phyloP scores from a whole-genome alignment of 2,113 vertebrate genomes.

The Octodon degus region DNA sequence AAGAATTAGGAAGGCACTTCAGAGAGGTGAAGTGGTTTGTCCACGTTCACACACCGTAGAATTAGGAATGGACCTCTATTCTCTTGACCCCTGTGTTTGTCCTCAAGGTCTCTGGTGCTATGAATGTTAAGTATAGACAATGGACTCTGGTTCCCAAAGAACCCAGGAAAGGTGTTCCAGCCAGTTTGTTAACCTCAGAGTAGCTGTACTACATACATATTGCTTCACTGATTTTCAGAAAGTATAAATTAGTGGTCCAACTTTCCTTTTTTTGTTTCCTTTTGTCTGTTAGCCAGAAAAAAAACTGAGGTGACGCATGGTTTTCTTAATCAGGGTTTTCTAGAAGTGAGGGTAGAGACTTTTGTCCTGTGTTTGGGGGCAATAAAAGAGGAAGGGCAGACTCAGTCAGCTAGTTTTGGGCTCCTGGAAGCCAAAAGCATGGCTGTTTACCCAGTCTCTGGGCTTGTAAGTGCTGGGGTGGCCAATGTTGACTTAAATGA shows the following conservation, averaged over 20 bases:
- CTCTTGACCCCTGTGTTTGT: not conserved
- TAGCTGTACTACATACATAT: conserved; percentile 56
- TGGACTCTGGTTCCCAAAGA: not conserved
- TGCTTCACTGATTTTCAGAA: conserved; percentile 66
- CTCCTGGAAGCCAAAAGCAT: conserved; percentile 78
- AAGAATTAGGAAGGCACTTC: not conserved
- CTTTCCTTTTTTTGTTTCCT: conserved; percentile 54
- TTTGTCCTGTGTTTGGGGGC: conserved; percentile 79
- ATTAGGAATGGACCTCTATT: not conserved
- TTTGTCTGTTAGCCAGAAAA: conserved; percentile 77
- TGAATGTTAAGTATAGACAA: not conserved
- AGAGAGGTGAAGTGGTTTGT: not conserved
- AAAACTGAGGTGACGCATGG: conserved; percentile 73
- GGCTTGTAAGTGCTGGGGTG: conserved; percentile 78
- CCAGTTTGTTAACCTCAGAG: conserved; percentile 50
- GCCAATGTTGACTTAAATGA: conserved; percentile 82
- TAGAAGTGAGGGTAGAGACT: conserved; percentile 72
- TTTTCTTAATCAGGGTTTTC: conserved; percentile 78
- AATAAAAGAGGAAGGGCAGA: conserved; percentile 76
- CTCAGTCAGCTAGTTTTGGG: conserved; percentile 75
- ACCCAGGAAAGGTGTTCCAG: conserved; percentile 52
- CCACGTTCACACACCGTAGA: not conserved
- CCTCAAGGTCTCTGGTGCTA: not conserved
- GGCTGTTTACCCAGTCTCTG: conserved; percentile 81
- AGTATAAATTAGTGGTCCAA: conserved; percentile 76